Conservation (phyloP, 2,113 vertebrate species). For the Semnornis frantzii region DNA sequence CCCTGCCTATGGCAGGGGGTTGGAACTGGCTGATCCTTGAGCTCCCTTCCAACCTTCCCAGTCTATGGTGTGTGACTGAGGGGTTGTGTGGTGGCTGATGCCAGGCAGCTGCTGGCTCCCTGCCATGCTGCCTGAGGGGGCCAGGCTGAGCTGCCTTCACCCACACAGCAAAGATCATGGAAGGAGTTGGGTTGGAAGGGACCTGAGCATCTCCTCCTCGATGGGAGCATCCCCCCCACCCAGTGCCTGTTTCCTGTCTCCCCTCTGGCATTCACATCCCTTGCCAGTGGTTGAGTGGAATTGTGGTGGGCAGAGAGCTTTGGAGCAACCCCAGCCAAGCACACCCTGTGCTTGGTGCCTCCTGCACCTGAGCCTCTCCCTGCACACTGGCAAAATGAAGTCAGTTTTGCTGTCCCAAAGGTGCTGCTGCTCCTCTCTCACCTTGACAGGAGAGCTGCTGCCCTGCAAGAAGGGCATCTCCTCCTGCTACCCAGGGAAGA, state of each 20-base stretch:
- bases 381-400: background rate
- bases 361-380: too few relatives aligned
- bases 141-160: background rate
- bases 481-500: background rate
- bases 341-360: background rate
- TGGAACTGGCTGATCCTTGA: too few relatives aligned
- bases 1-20: too few relatives aligned
- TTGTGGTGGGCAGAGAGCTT: background rate
- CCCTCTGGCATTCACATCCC: accelerated
- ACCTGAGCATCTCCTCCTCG: too few relatives aligned
- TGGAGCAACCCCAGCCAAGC: background rate
- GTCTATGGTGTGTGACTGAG: background rate
- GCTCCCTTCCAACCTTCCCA: too few relatives aligned
- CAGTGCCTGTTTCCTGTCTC: background rate
- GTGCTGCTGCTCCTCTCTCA: background rate
- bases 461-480: background rate
- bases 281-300: too few relatives aligned
- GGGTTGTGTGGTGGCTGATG: accelerated
- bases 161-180: too few relatives aligned
- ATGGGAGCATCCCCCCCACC: accelerated
- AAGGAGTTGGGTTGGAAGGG: too few relatives aligned
- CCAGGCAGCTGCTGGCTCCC: background rate
- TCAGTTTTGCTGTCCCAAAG: background rate
- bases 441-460: background rate
- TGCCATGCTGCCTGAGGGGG: accelerated